Percentiles rank a stretch among this genome's conserved stretches.
These are phyloP conservation scores for Tangara arthus DNA, from an alignment of 2,797 vertebrate genomes.

Conservation along the genomic window DNA sequence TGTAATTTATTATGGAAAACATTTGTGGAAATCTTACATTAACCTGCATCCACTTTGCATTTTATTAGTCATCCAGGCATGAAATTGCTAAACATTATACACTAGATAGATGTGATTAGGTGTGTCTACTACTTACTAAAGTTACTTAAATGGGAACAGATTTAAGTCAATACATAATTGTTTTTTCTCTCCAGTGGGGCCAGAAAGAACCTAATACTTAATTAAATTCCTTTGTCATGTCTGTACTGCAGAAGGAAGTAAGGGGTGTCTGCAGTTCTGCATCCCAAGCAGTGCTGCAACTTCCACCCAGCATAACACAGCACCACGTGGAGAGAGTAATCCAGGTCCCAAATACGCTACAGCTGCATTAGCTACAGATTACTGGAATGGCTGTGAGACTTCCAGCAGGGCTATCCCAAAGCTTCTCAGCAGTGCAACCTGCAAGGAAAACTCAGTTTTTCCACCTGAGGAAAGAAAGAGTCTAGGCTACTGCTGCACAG, in stretches of 20 bases:
- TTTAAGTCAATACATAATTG: not conserved
- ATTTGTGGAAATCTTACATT: not conserved
- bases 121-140: not conserved
- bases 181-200: not conserved
- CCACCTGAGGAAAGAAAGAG: not conserved
- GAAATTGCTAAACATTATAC: conserved; percentile 4
- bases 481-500: not conserved
- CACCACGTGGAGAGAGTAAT: not conserved
- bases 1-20: not conserved
- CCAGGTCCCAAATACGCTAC: rapidly evolving
- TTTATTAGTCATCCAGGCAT: not conserved
- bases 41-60: not conserved
- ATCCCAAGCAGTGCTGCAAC: not conserved
- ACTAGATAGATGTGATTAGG: not conserved
- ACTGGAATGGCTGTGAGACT: rapidly evolving
- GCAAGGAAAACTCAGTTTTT: not conserved
- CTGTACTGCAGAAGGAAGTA: not conserved
- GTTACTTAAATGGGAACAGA: not conserved
- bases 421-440: not conserved
- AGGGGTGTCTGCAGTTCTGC: not conserved
- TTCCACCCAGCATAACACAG: not conserved
- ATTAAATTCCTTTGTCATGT: not conserved
- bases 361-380: not conserved
- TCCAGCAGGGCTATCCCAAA: not conserved
- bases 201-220: not conserved